Evolutionary conservation across 2,888 invertebrate genomes (phyloP).

Genomic region (Pterobdella sp.): DNA sequence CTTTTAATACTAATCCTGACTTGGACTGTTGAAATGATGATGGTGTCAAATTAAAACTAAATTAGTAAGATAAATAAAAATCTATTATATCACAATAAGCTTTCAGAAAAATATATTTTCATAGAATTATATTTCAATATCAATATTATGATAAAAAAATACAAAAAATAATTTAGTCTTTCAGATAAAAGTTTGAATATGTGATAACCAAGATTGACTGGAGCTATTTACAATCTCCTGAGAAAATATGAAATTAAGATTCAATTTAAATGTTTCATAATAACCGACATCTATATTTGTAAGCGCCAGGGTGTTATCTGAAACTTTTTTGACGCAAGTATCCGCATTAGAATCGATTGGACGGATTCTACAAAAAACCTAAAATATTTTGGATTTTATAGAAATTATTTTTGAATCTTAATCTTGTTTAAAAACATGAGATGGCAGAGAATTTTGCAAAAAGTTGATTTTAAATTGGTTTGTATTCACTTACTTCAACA

Average conservation of each 20-base stretch:
- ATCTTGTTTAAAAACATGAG: not conserved
- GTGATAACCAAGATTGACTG: not conserved
- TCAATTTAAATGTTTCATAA: not conserved
- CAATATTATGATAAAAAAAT: not conserved
- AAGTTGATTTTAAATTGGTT: not conserved
- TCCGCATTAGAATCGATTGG: conserved; percentile 63
- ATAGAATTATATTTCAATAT: not conserved
- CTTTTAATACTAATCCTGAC: too few relatives aligned
- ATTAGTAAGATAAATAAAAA: too few relatives aligned
- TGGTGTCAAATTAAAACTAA: too few relatives aligned
- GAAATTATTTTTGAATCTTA: not conserved
- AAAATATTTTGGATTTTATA: not conserved
- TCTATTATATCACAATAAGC: too few relatives aligned
- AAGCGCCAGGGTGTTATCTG: conserved; percentile 48
- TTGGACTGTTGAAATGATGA: too few relatives aligned
- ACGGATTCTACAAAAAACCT: conserved; percentile 78
- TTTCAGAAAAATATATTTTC: too few relatives aligned
- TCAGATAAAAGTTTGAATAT: not conserved
- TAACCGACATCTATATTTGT: conserved; percentile 48
- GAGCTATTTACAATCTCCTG: not conserved
- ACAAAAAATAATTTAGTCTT: not conserved
- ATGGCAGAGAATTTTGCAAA: not conserved
- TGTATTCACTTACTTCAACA: conserved; percentile 30
- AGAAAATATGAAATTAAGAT: not conserved
- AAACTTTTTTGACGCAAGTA: conserved; percentile 50